Conservation (phyloP, 1,140 invertebrate species). For the Condylostylus longicornis region DNA sequence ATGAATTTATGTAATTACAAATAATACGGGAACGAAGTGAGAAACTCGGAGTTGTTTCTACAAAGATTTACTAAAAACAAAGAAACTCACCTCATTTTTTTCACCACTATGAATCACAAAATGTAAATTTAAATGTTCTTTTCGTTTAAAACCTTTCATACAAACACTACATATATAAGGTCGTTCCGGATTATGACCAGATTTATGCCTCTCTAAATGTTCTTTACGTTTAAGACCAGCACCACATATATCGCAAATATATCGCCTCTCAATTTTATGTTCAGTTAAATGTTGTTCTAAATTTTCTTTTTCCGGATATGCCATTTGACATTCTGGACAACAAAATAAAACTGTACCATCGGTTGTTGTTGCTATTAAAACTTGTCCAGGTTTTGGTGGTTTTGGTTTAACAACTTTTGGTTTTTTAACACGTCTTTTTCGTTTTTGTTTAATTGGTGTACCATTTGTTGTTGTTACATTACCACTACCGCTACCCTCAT, state of each 20-base stretch:
- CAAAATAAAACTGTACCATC: constrained; percentile 59
- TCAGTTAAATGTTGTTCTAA: constrained; percentile 57
- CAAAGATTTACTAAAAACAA: too few species aligned
- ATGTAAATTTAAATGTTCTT: constrained; percentile 65
- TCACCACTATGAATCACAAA: constrained; percentile 66
- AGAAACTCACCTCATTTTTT: constrained; percentile 48
- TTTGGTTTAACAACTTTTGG: constrained; percentile 59
- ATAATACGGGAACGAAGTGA: too few species aligned
- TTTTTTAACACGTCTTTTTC: constrained; percentile 66
- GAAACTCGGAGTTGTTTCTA: too few species aligned
- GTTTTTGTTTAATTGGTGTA: constrained; percentile 35
- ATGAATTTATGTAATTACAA: too few species aligned
- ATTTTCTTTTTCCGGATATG: constrained; percentile 58
- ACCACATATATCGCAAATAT: constrained; percentile 42
- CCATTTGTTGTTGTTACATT: constrained; percentile 11
- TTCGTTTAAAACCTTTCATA: constrained; percentile 62
- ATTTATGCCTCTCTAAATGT: constrained; percentile 60
- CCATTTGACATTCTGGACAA: constrained; percentile 65
- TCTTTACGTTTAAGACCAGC: constrained; percentile 57
- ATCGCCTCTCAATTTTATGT: constrained; percentile 60
- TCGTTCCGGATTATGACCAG: constrained; percentile 62
- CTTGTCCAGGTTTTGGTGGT: constrained; percentile 52
- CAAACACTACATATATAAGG: constrained; percentile 62
- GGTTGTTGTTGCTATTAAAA: constrained; percentile 51
- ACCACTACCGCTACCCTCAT: too few species aligned